Evolutionary conservation across 1,140 invertebrate genomes (phyloP), one percentile per base, ranked within the genome.

Genomic region (Drosophila cardini): DNA sequence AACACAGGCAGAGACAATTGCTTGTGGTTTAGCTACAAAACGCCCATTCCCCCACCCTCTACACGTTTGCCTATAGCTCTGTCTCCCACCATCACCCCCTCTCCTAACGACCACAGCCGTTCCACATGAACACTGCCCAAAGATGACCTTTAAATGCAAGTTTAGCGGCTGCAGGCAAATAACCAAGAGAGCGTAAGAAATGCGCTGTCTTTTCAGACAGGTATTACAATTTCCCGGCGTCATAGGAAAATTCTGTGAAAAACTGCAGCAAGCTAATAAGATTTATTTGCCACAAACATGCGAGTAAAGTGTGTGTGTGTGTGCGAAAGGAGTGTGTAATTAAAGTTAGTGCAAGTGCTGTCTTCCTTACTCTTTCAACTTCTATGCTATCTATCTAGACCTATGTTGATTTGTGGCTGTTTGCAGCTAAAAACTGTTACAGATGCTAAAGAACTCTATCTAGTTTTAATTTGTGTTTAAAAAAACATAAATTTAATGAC

Each of bases 71-170:
- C n/a, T n/a, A n/a, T n/a, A n/a, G n/a, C n/a, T n/a, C n/a, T n/a
- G n/a, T n/a, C n/a, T n/a, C n/a, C n/a, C n/a, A n/a, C n/a, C n/a
- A n/a, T n/a, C n/a, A n/a, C n/a, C n/a, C n/a, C 11, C 11, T 26
- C 21, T 34, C 8, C 4, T 26, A 5, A 3, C 21, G 21, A 26
- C 40, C 13, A 32, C 30, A 2, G 10, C 11, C 53, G 69, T 80
- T 80, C 73, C 67, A 67, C 36, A 76, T 52, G 53, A 84, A 46
- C 48, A 45, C 45, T 40, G 55, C 58, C 43, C 73, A 76, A 63
- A 69, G 81, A 85, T 80, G 81, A 85, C 81, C 81, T 85, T 80
- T 85, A 85, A 85, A 85, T 86, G 82, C 82, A 85, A 80, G 77
- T 78, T 74, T 71, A 80, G 34, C 46, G 34, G 50, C 43, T 18